A percentile compares a stretch with the other conserved stretches of the same genome.
These are phyloP conservation scores for Synanthedon vespiformis DNA, from an alignment of 2,888 invertebrate genomes.

Conservation along the genomic window DNA sequence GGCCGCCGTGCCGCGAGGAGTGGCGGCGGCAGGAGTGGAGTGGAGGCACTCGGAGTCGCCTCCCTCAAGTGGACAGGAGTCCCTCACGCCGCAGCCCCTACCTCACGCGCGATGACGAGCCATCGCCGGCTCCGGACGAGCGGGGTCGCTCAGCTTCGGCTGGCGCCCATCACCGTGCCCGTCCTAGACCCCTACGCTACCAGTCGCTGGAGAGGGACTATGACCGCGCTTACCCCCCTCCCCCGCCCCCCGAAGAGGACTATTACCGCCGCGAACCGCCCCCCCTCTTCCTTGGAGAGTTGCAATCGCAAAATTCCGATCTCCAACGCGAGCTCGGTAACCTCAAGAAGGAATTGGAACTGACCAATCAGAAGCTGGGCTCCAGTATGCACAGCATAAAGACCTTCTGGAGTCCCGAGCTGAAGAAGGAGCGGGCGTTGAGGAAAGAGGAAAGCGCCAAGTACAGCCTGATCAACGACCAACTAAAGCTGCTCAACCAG, in stretches of 20 bases:
- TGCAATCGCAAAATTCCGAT: slow-evolving; percentile 94
- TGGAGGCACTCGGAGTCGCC: slow-evolving; percentile 68
- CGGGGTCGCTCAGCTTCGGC: slow-evolving; percentile 81
- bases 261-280: slow-evolving; percentile 70
- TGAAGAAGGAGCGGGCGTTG: slow-evolving; percentile 96
- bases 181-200: slow-evolving; percentile 80
- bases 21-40: slow-evolving; percentile 66
- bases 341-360: slow-evolving; percentile 92
- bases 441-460: slow-evolving; percentile 98
- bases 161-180: slow-evolving; percentile 81
- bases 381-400: slow-evolving; percentile 99
- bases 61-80: slow-evolving; percentile 91
- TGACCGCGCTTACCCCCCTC: slow-evolving; percentile 90
- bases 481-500: slow-evolving; percentile 93
- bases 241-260: slow-evolving; percentile 79
- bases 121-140: slow-evolving; percentile 84
- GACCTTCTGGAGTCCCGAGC: slow-evolving; percentile 99
- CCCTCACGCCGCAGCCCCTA: slow-evolving; percentile 87
- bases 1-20: slow-evolving; percentile 64
- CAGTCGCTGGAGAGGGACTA: slow-evolving; percentile 84
- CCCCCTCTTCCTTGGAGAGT: slow-evolving; percentile 83
- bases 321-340: slow-evolving; percentile 90
- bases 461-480: slow-evolving; percentile 96
- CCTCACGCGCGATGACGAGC: slow-evolving; percentile 83
- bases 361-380: slow-evolving; percentile 97